Evolutionary conservation across 2,113 vertebrate species (phyloP), one percentile per base, ranked within the genome.

Genomic region (Chaetura pelagica): DNA sequence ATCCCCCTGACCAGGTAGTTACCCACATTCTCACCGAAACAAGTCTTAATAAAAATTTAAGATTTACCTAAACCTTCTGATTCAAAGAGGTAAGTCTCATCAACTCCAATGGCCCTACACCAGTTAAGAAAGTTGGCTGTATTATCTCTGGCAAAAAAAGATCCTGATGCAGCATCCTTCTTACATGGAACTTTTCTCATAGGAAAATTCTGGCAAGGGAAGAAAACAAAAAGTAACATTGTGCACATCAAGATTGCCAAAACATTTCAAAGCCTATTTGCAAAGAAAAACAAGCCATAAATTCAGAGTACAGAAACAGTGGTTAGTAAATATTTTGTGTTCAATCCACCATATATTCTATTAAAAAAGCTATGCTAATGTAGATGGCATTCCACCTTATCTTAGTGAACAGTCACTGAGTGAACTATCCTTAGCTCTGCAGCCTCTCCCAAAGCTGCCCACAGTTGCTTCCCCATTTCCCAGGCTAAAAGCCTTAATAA

Each of bases 71-170:
- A 98, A 62, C 99, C 99, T 96, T 99, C 99, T 0, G 99, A 99
- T 96, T 99, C 99, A 97, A 99, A 99, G 94, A 99, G 98, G 71
- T 99, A 99, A 8, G 99, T 99, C 82, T 99, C 99, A 64, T 99
- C 99, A 59, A 99, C 98, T 8, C 99, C 99, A 68, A 99, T 88
- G 44, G 96, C 94, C 32, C 99, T 98, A 82, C 99, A 99, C 99
- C 99, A 99, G 76, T 98, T 97, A 86, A 99, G 98, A 97, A 99
- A 99, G 98, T 99, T 99, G 4, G 99, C 99, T 0, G 99, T 99
- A 95, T 99, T 99, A 96, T 99, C 99, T 44, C 99, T 98, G 64
- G 99, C 99, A 87, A 99, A 99, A 97, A 99, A 99, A 21, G 99
- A 99, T 35, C 99, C 99, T 1, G 99, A 98, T 15, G 99, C 98